Conservation (phyloP, 2,888 invertebrate species). For the Sisyra terminalis region DNA sequence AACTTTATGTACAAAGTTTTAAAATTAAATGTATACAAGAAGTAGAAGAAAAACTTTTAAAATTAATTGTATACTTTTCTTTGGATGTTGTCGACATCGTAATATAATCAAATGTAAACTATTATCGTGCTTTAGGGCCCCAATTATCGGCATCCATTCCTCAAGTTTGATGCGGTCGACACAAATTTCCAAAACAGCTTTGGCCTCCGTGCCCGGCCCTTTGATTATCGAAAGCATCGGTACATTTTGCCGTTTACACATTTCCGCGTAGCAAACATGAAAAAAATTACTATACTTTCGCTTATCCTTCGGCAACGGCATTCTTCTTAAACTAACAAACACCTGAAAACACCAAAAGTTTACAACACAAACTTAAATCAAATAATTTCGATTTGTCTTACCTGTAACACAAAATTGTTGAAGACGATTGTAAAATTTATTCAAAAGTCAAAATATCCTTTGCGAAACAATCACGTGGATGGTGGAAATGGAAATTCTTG, state of each 20-base stretch:
- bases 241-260: conserved; percentile 24
- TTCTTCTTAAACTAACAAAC: too few species aligned
- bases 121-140: conserved; percentile 52
- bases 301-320: conserved; percentile 2
- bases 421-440: too few species aligned
- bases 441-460: too few species aligned
- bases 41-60: too few species aligned
- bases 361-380: too few species aligned
- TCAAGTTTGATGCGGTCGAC: conserved; percentile 58
- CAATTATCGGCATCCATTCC: conserved; percentile 61
- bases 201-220: not conserved
- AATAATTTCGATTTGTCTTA: too few species aligned
- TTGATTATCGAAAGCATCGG: conserved; percentile 21
- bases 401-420: too few species aligned
- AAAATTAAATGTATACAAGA: too few species aligned
- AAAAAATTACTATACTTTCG: conserved; percentile 17
- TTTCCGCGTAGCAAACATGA: conserved; percentile 26
- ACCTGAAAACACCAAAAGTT: too few species aligned
- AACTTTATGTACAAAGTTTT: too few species aligned
- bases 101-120: conserved; percentile 52
- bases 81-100: conserved; percentile 26
- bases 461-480: too few species aligned
- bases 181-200: conserved; percentile 36
- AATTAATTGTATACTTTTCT: conserved; percentile 7
- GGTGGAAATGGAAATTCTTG: too few species aligned